Percentiles rank a stretch among this genome's conserved stretches.
Conservation (phyloP, 2,113 vertebrate genomes). For the Uria lomvia region DNA sequence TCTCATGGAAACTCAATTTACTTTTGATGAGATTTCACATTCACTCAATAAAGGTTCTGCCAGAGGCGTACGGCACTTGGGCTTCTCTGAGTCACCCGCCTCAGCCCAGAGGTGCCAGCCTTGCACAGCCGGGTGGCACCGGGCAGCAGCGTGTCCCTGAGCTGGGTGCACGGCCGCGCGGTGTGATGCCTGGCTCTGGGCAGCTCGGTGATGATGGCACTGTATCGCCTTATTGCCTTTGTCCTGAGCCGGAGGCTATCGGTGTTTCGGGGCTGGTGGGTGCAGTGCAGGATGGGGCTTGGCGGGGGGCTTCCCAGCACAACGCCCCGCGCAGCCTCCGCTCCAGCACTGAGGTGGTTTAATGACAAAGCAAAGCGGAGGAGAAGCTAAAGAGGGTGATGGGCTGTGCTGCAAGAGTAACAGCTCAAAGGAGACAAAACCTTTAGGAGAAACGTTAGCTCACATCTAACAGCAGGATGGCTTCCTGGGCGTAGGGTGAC, state of each 20-base stretch:
- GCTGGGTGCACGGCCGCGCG: rapidly evolving
- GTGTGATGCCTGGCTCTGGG: background rate
- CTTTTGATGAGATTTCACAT: background rate
- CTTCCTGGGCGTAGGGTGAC: background rate
- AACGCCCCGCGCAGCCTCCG: background rate
- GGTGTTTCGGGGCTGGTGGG: too few relatives aligned
- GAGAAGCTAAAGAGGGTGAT: background rate
- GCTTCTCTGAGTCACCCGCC: background rate
- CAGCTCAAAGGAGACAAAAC: background rate
- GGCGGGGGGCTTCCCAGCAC: too few relatives aligned
- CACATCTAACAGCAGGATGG: background rate
- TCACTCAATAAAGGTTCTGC: background rate
- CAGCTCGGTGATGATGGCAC: background rate
- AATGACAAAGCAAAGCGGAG: background rate
- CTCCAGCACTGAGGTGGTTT: background rate
- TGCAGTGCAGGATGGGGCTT: too few relatives aligned
- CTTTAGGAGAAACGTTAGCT: background rate
- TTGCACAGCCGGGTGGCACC: background rate
- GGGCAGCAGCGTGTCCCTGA: rapidly evolving
- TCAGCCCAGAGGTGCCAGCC: background rate
- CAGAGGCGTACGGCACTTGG: background rate
- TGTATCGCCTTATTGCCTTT: background rate
- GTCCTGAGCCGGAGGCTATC: background rate
- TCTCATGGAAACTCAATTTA: conserved; percentile 26
- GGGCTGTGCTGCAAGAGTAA: background rate